Evolutionary conservation across 2,113 vertebrate species (phyloP), one percentile per base, ranked within the genome.

Genomic region (Pterophyllum scalare): DNA sequence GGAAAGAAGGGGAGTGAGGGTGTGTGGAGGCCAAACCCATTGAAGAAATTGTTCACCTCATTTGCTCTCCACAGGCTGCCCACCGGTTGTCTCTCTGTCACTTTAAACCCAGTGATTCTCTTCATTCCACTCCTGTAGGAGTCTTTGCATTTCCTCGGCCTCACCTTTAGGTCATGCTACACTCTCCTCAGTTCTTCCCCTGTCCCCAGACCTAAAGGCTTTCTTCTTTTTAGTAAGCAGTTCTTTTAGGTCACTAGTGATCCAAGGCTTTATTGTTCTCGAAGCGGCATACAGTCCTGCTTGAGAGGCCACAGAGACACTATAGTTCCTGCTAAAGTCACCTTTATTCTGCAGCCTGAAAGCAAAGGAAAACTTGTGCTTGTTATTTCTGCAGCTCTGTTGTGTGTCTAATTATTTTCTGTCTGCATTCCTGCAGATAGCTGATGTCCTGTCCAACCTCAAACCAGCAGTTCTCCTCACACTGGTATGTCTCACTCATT

Each of bases 391-490:
- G 20, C 58, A 2, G 1, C 62, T 67, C 46, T 22, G 5, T 61
- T 22, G 43, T 59, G 19, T 57, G 20, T 76, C 35, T 89, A 60
- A 89, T 84, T 67, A 57, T 26, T 74, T n/a, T 14, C 88, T 38
- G 89, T 83, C 52, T 94, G 92, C 80, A 84, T 82, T 65, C 33
- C 59, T 90, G 13, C 90, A 98, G 98, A 95, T 98, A 7, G 92
- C 89, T 79, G 93, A 74, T 64, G 91, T 97, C 24, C 94, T 98
- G 88, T 83, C 92, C 54, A 95, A 58, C 0, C 91, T 89, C 95
- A 96, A 72, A 6, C 96, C 97, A 49, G 92, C 95, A 4, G 90
- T 95, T 24, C 96, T 98, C 11, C 97, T 98, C 2, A 98, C 97
- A 46, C 90, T 98, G 97, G 97, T 98, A 95, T 91, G 76, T 24